Percentiles rank a stretch among this genome's conserved stretches.
These are phyloP conservation scores for Benitochromis conjunctus DNA, from an alignment of 2,113 vertebrate genomes.

Conservation along the genomic window DNA sequence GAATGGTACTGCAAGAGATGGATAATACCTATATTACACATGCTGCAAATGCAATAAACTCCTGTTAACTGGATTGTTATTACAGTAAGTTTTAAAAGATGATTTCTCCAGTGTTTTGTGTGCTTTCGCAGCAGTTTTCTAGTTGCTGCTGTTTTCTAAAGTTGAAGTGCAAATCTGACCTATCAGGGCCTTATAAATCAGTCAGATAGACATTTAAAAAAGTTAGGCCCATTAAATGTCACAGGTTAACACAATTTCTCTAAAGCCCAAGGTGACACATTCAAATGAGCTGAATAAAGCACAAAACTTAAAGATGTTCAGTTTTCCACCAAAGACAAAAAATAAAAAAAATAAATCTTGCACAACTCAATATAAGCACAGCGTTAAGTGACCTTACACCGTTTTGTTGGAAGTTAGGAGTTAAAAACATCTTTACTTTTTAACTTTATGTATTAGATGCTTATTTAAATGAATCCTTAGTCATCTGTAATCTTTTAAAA, in stretches of 20 bases:
- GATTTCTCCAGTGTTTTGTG: background rate
- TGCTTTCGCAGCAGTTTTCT: background rate
- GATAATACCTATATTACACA: background rate
- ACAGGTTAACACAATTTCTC: background rate
- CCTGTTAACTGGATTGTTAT: background rate
- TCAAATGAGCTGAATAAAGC: background rate
- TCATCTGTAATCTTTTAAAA: background rate
- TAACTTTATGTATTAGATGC: background rate
- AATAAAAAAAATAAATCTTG: background rate
- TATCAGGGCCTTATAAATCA: background rate
- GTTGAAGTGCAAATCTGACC: background rate
- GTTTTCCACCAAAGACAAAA: background rate
- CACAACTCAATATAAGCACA: background rate
- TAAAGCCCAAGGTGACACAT: background rate
- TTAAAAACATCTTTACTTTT: background rate
- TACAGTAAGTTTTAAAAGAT: background rate
- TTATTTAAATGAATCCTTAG: background rate
- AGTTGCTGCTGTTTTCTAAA: background rate
- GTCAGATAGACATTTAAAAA: background rate
- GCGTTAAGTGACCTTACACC: background rate
- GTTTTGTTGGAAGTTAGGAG: background rate
- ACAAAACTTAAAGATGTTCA: background rate
- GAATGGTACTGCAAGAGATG: rapidly evolving
- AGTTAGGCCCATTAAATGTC: background rate
- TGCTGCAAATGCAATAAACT: background rate